phyloP scores from a whole-genome alignment of 1,140 invertebrate genomes.

The Pseudomyrmex sp. region DNA sequence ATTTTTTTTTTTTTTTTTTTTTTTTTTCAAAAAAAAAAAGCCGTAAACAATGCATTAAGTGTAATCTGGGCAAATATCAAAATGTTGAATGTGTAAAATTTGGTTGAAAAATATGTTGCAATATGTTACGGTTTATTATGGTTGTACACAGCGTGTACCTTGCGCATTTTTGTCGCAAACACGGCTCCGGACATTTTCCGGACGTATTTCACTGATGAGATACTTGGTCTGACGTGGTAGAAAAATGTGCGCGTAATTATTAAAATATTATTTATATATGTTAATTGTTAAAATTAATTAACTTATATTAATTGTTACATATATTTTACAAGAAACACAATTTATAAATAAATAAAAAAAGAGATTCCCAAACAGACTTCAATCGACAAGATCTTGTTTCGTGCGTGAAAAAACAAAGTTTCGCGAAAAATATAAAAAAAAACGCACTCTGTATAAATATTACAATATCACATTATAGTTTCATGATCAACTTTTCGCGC shows the following conservation, averaged over 20 bases:
- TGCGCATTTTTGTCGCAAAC: background rate
- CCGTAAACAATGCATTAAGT: background rate
- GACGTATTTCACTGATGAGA: background rate
- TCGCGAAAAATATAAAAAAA: no score
- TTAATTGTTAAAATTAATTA: no score
- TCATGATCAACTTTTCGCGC: constrained; percentile 6
- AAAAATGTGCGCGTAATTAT: background rate
- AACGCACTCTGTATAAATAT: no score
- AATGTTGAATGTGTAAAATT: background rate
- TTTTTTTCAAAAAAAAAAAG: no score
- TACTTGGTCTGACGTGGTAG: background rate
- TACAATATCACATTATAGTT: background rate
- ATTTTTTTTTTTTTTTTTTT: no score
- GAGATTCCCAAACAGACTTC: no score
- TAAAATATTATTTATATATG: background rate
- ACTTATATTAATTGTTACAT: no score
- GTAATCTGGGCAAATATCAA: background rate
- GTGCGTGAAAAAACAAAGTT: no score
- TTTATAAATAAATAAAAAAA: no score
- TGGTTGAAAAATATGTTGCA: background rate
- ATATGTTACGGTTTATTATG: background rate
- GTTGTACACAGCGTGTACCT: background rate
- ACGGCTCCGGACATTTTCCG: background rate
- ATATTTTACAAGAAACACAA: no score
- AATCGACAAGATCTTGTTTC: no score